phyloP scores from a whole-genome alignment of 2,888 invertebrate genomes.

The Epistrophe grossulariae region DNA sequence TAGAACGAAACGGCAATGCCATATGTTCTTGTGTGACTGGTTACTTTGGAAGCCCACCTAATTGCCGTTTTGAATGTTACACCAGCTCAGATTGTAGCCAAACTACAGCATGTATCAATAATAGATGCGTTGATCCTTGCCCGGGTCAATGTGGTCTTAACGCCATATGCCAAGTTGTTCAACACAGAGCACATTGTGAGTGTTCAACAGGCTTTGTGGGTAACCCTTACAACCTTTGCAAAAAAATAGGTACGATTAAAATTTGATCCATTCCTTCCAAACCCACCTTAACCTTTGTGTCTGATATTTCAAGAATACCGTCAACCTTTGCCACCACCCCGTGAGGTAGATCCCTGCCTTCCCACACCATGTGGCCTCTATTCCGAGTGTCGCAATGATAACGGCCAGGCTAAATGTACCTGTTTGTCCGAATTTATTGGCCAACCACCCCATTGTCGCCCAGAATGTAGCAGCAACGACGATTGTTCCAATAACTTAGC shows the following conservation, averaged over 20 bases:
- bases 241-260: constrained; percentile 81
- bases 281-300: not conserved
- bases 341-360: constrained; percentile 86
- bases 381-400: constrained; percentile 88
- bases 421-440: constrained; percentile 89
- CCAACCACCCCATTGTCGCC: constrained; percentile 89
- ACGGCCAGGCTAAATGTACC: constrained; percentile 87
- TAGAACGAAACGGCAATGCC: constrained; percentile 87
- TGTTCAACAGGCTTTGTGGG: constrained; percentile 89
- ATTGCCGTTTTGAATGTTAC: constrained; percentile 89
- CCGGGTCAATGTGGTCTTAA: constrained; percentile 89
- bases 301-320: constrained; percentile 54
- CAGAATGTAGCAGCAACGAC: constrained; percentile 89
- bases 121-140: constrained; percentile 90
- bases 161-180: constrained; percentile 89
- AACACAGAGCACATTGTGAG: constrained; percentile 91
- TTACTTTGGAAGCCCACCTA: constrained; percentile 89
- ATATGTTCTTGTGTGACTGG: constrained; percentile 87
- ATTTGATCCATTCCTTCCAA: not conserved
- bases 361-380: constrained; percentile 92
- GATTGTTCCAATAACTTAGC: constrained; percentile 89
- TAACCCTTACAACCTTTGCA: constrained; percentile 89
- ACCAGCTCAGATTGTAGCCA: constrained; percentile 89
- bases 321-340: constrained; percentile 60
- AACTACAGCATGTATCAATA: constrained; percentile 88